These are phyloP conservation scores for Sylvia borin DNA, from an alignment of 2,797 vertebrate genomes.

Conservation along the genomic window DNA sequence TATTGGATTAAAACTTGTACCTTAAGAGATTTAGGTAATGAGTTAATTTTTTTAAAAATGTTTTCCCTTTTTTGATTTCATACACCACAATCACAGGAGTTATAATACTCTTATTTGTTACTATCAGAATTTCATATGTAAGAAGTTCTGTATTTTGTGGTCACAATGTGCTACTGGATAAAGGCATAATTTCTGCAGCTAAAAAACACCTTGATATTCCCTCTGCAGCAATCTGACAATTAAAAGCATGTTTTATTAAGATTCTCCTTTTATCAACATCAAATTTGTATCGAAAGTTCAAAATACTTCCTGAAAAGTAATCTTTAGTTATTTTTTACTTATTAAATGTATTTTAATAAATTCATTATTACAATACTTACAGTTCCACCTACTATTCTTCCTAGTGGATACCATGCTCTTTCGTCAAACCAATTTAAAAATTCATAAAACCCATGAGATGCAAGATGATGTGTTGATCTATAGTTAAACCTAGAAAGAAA, in stretches of 20 bases:
- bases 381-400: slow-evolving; percentile 96
- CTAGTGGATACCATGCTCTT: slow-evolving; percentile 97
- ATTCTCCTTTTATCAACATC: neutral
- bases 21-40: neutral
- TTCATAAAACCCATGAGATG: slow-evolving; percentile 96
- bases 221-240: neutral
- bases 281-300: neutral
- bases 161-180: neutral
- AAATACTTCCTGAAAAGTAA: neutral
- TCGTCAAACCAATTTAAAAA: slow-evolving; percentile 99
- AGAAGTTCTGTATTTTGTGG: neutral
- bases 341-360: neutral
- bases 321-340: neutral
- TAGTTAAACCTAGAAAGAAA: slow-evolving; percentile 92
- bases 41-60: neutral
- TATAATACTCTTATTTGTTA: neutral
- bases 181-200: neutral
- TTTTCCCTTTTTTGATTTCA: neutral
- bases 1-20: neutral
- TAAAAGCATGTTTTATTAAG: neutral
- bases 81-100: neutral
- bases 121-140: neutral
- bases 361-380: slow-evolving; percentile 81
- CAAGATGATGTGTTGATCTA: slow-evolving; percentile 97
- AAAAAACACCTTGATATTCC: neutral